Conservation (phyloP, 2,797 vertebrate species). For the Otus scops region DNA sequence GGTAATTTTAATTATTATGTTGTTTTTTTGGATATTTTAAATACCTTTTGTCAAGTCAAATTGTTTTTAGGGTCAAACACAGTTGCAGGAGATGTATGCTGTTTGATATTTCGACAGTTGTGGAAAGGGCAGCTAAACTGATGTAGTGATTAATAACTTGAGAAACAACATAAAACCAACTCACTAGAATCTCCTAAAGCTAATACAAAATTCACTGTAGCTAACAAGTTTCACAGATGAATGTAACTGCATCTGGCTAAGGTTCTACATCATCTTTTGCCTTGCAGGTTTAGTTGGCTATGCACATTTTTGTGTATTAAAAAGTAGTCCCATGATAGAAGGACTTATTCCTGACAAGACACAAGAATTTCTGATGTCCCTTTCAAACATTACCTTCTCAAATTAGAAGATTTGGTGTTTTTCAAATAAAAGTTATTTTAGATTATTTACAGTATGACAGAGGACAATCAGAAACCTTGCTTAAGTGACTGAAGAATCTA, state of each 20-base stretch:
- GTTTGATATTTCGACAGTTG: background rate
- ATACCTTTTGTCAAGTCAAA: background rate
- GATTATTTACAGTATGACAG: background rate
- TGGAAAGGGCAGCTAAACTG: background rate
- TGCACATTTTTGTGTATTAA: background rate
- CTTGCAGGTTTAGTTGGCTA: background rate
- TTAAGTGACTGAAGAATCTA: fast-evolving
- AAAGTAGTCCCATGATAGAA: background rate
- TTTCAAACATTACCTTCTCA: background rate
- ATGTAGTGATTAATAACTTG: background rate
- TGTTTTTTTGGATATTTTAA: fast-evolving
- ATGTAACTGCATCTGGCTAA: background rate
- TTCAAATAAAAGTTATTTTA: background rate
- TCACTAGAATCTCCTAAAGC: background rate
- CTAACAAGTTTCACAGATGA: background rate
- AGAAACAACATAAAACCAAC: background rate
- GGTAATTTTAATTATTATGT: background rate
- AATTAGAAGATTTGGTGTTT: background rate
- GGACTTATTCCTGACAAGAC: background rate
- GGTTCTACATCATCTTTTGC: background rate
- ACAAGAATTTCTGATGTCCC: no score
- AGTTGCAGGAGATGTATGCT: fast-evolving
- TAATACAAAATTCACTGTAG: background rate
- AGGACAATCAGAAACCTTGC: no score
- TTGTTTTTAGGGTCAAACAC: background rate